Evolutionary conservation across 2,888 invertebrate species (phyloP).

Genomic region (Mesochorus sp.): DNA sequence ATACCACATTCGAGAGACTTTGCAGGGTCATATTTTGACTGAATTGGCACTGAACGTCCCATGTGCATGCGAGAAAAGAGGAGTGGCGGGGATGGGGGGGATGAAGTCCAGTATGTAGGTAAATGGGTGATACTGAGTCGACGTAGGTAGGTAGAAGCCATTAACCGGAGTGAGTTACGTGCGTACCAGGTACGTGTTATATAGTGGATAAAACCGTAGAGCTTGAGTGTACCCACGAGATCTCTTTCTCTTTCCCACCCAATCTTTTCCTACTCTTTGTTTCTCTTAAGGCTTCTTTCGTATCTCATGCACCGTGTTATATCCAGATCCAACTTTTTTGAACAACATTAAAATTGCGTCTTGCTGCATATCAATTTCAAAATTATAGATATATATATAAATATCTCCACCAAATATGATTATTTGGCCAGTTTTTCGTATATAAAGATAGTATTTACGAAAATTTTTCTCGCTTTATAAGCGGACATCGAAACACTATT

Average conservation of each 20-base stretch:
- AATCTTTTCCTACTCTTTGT: neutral
- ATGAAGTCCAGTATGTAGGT: conserved; percentile 38
- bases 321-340: conserved; percentile 51
- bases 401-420: no score
- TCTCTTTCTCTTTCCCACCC: neutral
- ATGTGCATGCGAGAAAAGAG: neutral
- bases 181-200: conserved; percentile 52
- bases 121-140: conserved; percentile 53
- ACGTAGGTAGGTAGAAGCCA: conserved; percentile 28
- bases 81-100: conserved; percentile 6
- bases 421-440: no score
- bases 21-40: neutral
- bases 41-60: neutral
- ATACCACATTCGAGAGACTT: neutral
- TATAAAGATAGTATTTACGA: no score
- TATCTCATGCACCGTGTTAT: neutral
- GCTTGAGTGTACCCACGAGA: neutral
- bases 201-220: conserved; percentile 12
- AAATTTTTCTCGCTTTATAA: no score
- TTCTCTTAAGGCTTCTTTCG: neutral
- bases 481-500: no score
- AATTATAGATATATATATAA: no score
- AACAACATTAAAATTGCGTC: conserved; percentile 49
- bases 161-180: conserved; percentile 57
- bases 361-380: neutral